Evolutionary conservation across 2,797 vertebrate genomes (phyloP).

Genomic region (Crocodylus rhombifer): DNA sequence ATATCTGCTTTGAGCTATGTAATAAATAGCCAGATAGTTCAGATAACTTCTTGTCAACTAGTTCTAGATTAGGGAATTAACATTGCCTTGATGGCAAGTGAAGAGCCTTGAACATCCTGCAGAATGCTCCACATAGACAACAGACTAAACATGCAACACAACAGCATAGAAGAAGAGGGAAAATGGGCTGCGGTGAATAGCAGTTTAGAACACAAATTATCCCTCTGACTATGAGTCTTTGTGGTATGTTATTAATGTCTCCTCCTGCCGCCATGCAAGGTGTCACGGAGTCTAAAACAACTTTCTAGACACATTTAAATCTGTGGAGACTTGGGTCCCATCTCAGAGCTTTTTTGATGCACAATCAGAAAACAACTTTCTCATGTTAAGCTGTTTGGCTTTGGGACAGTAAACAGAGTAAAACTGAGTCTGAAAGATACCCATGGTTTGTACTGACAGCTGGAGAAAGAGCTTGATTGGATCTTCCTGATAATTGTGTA

Average conservation of each 20-base stretch:
- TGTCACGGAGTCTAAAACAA: background rate
- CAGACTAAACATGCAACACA: accelerated
- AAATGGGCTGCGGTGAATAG: background rate
- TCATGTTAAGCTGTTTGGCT: conserved; percentile 24
- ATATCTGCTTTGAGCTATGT: background rate
- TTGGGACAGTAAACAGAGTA: conserved; percentile 63
- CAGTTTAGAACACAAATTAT: background rate
- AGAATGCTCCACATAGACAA: background rate
- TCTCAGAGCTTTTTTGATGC: background rate
- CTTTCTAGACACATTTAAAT: background rate
- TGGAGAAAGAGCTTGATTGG: conserved; percentile 61
- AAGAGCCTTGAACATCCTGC: background rate
- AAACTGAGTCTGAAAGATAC: conserved; percentile 56
- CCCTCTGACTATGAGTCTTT: background rate
- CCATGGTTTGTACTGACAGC: conserved; percentile 60
- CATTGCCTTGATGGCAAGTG: background rate
- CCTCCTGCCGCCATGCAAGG: background rate
- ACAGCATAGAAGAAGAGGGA: background rate
- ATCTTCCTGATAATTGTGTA: conserved; percentile 49
- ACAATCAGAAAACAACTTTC: background rate
- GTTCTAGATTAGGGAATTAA: background rate
- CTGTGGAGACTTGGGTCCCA: background rate
- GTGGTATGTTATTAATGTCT: background rate
- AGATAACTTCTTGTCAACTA: background rate
- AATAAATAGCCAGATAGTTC: accelerated